Evolutionary conservation across 2,113 vertebrate species (phyloP).

Genomic region (Solea senegalensis): DNA sequence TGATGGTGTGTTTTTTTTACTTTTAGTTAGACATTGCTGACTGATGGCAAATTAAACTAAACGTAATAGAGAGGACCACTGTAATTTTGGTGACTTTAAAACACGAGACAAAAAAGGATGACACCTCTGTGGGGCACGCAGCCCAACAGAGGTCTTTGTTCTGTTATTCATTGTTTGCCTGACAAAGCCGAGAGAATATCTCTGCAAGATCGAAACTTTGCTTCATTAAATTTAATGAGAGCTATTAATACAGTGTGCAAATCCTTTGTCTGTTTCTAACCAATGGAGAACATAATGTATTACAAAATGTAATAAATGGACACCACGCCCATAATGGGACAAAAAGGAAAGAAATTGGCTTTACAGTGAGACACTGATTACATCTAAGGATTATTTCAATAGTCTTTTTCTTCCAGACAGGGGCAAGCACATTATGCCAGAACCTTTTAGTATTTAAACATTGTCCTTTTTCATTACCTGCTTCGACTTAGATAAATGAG

Average conservation of each 20-base stretch:
- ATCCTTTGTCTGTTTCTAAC: slow-evolving; percentile 60
- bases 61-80: not conserved
- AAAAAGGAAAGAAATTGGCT: slow-evolving; percentile 48
- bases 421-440: slow-evolving; percentile 23
- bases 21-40: no score
- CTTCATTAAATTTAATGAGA: slow-evolving; percentile 68
- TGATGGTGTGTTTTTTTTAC: not conserved
- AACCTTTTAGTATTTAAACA: slow-evolving; percentile 47
- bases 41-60: not conserved
- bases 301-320: slow-evolving; percentile 60
- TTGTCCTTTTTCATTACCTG: slow-evolving; percentile 49
- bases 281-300: slow-evolving; percentile 51
- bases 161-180: slow-evolving; percentile 63
- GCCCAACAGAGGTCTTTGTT: slow-evolving; percentile 36
- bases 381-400: slow-evolving; percentile 57
- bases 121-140: slow-evolving; percentile 24
- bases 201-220: slow-evolving; percentile 50
- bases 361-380: slow-evolving; percentile 52
- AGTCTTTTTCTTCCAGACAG: slow-evolving; percentile 33
- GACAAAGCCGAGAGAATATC: slow-evolving; percentile 52
- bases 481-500: slow-evolving; percentile 53
- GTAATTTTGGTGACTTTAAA: slow-evolving; percentile 13
- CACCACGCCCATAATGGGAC: slow-evolving; percentile 36
- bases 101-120: slow-evolving; percentile 12
- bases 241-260: slow-evolving; percentile 60